Evolutionary conservation across 2,888 invertebrate genomes (phyloP), one percentile per base, ranked within the genome.

Genomic region (Actias luna): DNA sequence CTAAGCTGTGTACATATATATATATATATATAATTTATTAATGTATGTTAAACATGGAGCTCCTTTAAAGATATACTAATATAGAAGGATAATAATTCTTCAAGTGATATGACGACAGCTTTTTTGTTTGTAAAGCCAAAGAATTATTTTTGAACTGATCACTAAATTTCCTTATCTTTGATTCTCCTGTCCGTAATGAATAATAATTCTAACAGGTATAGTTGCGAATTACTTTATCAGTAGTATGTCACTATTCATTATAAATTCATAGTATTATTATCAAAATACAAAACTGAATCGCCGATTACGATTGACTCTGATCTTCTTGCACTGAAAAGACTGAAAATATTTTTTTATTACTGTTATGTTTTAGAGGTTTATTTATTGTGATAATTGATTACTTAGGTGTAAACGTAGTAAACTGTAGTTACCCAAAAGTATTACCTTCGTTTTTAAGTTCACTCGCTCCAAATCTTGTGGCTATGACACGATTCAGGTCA

Each of bases 341-440:
- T 92, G 92, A 91, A 73, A 78, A 77, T 84, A 82, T 76, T 87
- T 86, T 87, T 84, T 78, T 73, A 75, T 82, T 73, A 79, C 84
- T 90, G 89, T 92, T 92, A 88, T 80, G 84, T 89, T 91, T 77
- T 78, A 87, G 80, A 89, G 78, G 65, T 92, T 90, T 92, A 92
- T 92, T 91, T 89, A 85, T 88, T 89, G 88, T 91, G 87, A 90
- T 90, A 87, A 81, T 78, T 78, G 82, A 77, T 75, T 75, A 70
- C 63, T 76, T 82, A 84, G 77, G 75, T 64, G 67, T 85, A 81
- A 80, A 76, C 79, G 77, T 80, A 83, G 82, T 78, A 84, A 83
- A 90, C 89, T 85, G 87, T 83, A 91, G 92, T 92, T 92, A 92
- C 92, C 92, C 85, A 81, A 82, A 89, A 91, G 91, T 92, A 92